phyloP scores from a whole-genome alignment of 1,140 invertebrate species.

The Schlechtendalia chinensis region DNA sequence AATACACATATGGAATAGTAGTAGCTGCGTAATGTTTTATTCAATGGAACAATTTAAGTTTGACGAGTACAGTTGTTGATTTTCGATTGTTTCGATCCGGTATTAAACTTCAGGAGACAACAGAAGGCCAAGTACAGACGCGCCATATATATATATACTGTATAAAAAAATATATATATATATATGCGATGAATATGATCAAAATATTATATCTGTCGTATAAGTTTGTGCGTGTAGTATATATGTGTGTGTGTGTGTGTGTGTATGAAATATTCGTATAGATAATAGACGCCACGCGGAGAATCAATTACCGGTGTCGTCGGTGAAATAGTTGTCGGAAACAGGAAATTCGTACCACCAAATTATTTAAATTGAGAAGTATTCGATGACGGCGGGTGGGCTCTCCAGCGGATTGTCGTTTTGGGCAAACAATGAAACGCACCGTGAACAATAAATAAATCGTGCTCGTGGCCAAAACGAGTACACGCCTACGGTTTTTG shows the following conservation, averaged over 20 bases:
- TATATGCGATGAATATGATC: neutral
- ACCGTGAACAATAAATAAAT: slow-evolving; percentile 13
- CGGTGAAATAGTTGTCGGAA: slow-evolving; percentile 12
- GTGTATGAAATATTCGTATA: neutral
- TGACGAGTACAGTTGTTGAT: slow-evolving; percentile 20
- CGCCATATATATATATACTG: neutral
- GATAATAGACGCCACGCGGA: neutral
- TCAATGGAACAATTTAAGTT: slow-evolving; percentile 30
- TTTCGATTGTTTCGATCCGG: slow-evolving; percentile 24
- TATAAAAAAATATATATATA: too few species aligned
- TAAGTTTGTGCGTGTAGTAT: neutral
- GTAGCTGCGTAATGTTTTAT: slow-evolving; percentile 9
- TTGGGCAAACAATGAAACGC: slow-evolving; percentile 27
- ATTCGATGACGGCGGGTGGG: slow-evolving; percentile 14
- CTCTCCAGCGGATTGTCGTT: slow-evolving; percentile 5
- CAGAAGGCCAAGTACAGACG: slow-evolving; percentile 13
- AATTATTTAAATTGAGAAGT: slow-evolving; percentile 39
- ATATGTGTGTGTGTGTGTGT: neutral
- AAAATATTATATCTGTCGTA: neutral
- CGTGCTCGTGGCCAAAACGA: neutral
- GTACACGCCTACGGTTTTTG: slow-evolving; percentile 29
- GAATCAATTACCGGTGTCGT: slow-evolving; percentile 28
- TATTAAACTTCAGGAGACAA: slow-evolving; percentile 16
- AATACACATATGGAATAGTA: neutral
- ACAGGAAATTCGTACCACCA: slow-evolving; percentile 35